Percentiles rank a stretch among this genome's conserved stretches.
Conservation (phyloP, 1,140 invertebrate genomes). For the Hypothenemus hampei region DNA sequence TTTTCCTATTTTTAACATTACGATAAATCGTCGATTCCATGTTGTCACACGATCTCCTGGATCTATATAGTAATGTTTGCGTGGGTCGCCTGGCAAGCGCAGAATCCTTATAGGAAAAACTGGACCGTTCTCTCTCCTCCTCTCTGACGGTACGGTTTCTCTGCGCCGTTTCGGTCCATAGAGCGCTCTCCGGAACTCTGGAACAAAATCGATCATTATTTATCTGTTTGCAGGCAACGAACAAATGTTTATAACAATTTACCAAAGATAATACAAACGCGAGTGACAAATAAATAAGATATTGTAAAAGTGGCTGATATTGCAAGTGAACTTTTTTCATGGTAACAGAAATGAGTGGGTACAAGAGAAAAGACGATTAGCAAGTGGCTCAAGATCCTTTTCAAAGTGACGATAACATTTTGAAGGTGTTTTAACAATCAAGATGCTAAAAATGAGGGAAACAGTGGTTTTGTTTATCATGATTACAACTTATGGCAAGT, state of each 20-base stretch:
- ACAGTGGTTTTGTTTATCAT: slow-evolving; percentile 1
- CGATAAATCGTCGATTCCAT: slow-evolving; percentile 14
- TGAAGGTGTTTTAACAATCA: no score
- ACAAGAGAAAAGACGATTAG: slow-evolving; percentile 17
- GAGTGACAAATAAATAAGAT: not conserved
- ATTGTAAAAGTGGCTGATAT: not conserved
- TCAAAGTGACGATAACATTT: not conserved
- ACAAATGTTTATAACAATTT: not conserved
- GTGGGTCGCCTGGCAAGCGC: slow-evolving; percentile 18
- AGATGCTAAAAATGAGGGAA: no score
- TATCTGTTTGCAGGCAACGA: not conserved
- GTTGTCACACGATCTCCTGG: slow-evolving; percentile 19
- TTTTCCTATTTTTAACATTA: no score
- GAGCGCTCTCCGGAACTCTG: not conserved
- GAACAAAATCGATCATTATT: slow-evolving; percentile 18
- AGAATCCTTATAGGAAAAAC: slow-evolving; percentile 26
- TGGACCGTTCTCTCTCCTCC: slow-evolving; percentile 13
- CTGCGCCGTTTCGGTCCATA: slow-evolving; percentile 23
- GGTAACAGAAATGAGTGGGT: slow-evolving; percentile 11
- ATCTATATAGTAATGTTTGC: slow-evolving; percentile 17
- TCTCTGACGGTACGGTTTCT: slow-evolving; percentile 1
- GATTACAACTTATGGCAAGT: not conserved
- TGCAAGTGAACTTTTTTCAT: not conserved
- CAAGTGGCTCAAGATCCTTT: not conserved
- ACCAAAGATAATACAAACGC: not conserved